Conservation (phyloP, 2,113 vertebrate species). For the Acrocephalus arundinaceus region DNA sequence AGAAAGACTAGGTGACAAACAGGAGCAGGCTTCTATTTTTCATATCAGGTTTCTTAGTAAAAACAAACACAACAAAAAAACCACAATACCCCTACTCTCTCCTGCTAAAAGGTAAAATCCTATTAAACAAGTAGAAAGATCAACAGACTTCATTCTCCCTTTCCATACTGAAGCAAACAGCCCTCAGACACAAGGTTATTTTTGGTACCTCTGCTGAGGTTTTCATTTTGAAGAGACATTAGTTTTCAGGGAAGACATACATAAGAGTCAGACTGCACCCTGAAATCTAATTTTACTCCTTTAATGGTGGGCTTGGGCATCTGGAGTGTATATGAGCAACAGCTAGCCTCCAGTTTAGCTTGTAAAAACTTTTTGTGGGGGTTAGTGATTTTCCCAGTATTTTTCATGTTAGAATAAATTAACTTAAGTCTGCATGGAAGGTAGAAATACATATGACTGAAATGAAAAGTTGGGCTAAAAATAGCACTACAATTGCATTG, state of each 20-base stretch:
- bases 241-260: neutral
- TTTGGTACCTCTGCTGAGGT: neutral
- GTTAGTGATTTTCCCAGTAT: constrained; percentile 4
- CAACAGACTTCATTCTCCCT: neutral
- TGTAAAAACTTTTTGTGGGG: constrained; percentile 39
- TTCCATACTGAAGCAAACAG: neutral
- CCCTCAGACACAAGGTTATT: neutral
- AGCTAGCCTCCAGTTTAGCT: neutral
- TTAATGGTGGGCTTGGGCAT: constrained; percentile 6
- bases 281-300: constrained; percentile 48
- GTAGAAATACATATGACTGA: constrained; percentile 40
- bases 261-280: constrained; percentile 6
- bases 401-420: constrained; percentile 62
- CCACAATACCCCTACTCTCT: neutral
- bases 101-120: neutral
- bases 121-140: neutral
- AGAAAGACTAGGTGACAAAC: neutral
- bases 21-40: neutral
- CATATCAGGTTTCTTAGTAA: neutral
- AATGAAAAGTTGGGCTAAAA: constrained; percentile 57
- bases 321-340: constrained; percentile 17
- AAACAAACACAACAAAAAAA: neutral
- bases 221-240: neutral
- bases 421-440: constrained; percentile 49
- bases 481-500: constrained; percentile 49